These are phyloP conservation scores for Ceyx melanurus DNA, from an alignment of 2,113 vertebrate species.

Conservation along the genomic window DNA sequence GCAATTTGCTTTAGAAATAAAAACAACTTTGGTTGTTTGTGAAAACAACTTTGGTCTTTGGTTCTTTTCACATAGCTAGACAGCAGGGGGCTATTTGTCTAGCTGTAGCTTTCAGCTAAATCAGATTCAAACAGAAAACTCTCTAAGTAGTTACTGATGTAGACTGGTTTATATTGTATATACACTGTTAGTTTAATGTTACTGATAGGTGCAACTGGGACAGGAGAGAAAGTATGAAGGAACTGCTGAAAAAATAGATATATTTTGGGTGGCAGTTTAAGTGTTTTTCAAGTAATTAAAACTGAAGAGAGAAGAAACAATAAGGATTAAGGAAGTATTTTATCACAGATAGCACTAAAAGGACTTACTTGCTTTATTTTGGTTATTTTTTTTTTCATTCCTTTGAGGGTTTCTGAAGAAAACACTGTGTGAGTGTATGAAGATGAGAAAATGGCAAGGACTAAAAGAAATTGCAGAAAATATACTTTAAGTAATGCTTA, in stretches of 20 bases:
- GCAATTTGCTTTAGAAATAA: background rate
- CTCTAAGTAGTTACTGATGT: no score
- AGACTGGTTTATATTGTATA: no score
- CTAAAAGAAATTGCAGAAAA: background rate
- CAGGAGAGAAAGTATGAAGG: background rate
- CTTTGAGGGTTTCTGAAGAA: background rate
- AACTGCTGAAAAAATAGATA: background rate
- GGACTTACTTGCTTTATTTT: background rate
- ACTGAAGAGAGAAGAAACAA: background rate
- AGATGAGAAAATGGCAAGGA: background rate
- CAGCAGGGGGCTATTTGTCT: background rate
- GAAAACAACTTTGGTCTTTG: background rate
- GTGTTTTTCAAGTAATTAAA: background rate
- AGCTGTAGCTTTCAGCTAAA: constrained; percentile 26
- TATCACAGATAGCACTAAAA: background rate
- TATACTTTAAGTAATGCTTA: background rate
- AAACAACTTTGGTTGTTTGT: background rate
- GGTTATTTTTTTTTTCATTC: background rate
- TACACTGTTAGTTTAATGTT: no score
- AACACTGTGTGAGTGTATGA: background rate
- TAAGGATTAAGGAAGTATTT: background rate
- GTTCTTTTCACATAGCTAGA: background rate
- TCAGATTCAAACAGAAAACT: constrained; percentile 11
- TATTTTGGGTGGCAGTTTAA: background rate
- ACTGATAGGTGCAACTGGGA: background rate